These are phyloP conservation scores for Sciurus carolinensis DNA, from an alignment of 2,797 vertebrate species.

Conservation along the genomic window DNA sequence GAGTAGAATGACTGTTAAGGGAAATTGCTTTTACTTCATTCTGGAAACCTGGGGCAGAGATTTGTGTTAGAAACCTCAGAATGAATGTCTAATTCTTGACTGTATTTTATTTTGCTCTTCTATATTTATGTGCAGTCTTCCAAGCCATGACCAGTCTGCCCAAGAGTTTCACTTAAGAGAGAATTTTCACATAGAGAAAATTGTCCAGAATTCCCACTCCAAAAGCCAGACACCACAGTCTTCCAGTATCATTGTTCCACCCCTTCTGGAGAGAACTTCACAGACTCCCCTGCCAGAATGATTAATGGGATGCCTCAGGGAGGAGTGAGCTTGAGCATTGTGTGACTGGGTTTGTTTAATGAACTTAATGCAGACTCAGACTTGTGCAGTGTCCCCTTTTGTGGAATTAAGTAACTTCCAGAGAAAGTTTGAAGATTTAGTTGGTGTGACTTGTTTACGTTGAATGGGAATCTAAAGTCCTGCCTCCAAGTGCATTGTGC, in stretches of 20 bases:
- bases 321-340: neutral
- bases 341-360: neutral
- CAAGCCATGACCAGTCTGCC: neutral
- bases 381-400: neutral
- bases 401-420: conserved; percentile 25
- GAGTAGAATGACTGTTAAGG: neutral
- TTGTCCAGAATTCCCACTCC: neutral
- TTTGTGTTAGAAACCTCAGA: neutral
- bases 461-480: conserved; percentile 7
- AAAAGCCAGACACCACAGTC: neutral
- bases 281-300: neutral
- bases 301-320: conserved; percentile 49
- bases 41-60: neutral
- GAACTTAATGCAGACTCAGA: neutral
- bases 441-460: neutral
- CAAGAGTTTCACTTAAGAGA: neutral
- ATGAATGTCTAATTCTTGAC: neutral
- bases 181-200: neutral
- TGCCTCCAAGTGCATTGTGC: neutral
- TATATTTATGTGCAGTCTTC: conserved; percentile 19
- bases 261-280: neutral
- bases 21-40: neutral
- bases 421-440: conserved; percentile 11
- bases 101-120: conserved; percentile 3
- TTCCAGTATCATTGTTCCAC: neutral